Percentiles rank a stretch among this genome's conserved stretches.
These are phyloP conservation scores for Zelleria hepariella DNA, from an alignment of 2,888 invertebrate genomes.

Conservation along the genomic window DNA sequence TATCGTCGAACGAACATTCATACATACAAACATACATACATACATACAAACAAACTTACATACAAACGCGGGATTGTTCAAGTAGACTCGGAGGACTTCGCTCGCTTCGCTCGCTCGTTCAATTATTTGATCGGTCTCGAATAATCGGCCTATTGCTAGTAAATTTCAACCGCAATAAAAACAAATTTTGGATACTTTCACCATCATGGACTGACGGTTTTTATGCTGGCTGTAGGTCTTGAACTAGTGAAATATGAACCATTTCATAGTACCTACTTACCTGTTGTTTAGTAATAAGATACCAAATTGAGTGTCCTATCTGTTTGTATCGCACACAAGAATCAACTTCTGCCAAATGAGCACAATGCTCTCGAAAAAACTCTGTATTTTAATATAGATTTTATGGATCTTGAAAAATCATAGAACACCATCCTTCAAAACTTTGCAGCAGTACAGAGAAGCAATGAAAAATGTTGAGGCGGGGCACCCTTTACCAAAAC, in stretches of 20 bases:
- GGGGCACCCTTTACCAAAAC: conserved; percentile 24
- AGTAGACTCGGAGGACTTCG: no score
- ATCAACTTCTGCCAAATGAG: not conserved
- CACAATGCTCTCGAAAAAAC: not conserved
- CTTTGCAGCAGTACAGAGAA: conserved; percentile 22
- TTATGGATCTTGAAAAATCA: not conserved
- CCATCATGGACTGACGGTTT: no score
- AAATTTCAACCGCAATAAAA: no score
- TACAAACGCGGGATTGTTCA: no score
- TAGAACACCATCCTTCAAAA: conserved; percentile 21
- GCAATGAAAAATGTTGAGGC: not conserved
- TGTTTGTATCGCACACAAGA: not conserved
- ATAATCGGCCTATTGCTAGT: no score
- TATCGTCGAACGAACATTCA: no score
- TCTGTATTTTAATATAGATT: not conserved
- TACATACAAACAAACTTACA: no score
- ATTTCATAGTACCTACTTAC: not conserved
- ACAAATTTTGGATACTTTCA: no score
- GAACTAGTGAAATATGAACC: not conserved
- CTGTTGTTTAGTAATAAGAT: not conserved
- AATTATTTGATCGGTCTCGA: no score
- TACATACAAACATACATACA: no score
- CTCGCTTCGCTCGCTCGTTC: no score
- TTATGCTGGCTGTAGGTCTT: not conserved
- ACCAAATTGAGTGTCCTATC: not conserved